Percentiles rank a stretch among this genome's conserved stretches.
Conservation (phyloP, 2,113 vertebrate species). For the Salvelinus namaycush region DNA sequence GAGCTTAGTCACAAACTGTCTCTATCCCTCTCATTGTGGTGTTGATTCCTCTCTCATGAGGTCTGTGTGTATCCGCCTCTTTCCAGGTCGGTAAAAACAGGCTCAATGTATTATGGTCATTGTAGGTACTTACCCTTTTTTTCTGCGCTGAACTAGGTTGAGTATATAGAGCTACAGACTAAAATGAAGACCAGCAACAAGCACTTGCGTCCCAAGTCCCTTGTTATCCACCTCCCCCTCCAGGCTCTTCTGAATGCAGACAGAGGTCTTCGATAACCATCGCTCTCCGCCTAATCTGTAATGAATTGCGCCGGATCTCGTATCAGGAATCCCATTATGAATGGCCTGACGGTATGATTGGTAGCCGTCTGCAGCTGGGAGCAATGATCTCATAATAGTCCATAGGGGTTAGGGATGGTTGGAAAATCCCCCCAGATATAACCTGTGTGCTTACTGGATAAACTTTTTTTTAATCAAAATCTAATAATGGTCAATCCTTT, state of each 20-base stretch:
- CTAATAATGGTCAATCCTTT: not conserved
- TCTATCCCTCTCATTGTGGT: no score
- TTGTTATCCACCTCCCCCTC: not conserved
- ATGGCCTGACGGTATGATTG: not conserved
- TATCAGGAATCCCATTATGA: conserved; percentile 2
- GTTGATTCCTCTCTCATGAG: no score
- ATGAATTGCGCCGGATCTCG: not conserved
- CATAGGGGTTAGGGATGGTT: not conserved
- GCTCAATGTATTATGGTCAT: no score
- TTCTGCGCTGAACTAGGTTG: no score
- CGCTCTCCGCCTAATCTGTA: not conserved
- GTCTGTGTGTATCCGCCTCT: no score
- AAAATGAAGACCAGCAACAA: no score
- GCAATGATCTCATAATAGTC: not conserved
- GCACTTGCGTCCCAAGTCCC: no score
- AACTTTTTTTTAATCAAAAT: not conserved
- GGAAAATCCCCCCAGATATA: conserved; percentile 4
- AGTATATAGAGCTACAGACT: no score
- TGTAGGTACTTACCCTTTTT: no score
- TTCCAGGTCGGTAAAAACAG: no score
- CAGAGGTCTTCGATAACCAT: not conserved
- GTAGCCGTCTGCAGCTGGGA: not conserved
- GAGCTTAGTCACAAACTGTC: no score
- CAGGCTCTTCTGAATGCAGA: not conserved
- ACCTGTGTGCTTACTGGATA: not conserved